phyloP scores from a whole-genome alignment of 2,113 vertebrate species.

The Saguinus midas region DNA sequence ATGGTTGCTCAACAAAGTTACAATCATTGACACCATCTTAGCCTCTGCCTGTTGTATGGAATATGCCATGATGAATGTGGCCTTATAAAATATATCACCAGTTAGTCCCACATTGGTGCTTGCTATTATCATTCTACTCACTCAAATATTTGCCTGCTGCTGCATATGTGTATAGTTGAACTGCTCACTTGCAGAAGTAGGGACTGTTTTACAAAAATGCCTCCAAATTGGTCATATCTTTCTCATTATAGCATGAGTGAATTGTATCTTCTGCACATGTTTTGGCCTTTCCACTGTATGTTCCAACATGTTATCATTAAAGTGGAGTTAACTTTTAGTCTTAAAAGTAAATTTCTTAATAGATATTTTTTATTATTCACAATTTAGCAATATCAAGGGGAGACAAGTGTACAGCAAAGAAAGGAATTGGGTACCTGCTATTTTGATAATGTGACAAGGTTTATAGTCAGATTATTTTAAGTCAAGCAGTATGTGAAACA shows the following conservation, averaged over 20 bases:
- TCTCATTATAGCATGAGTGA: background rate
- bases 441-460: background rate
- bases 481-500: background rate
- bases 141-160: background rate
- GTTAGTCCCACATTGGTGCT: background rate
- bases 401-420: background rate
- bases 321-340: conserved; percentile 39
- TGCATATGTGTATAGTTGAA: background rate
- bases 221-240: background rate
- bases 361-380: background rate
- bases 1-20: background rate
- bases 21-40: background rate
- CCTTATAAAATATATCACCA: background rate
- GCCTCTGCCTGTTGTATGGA: background rate
- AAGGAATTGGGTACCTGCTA: background rate
- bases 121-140: background rate
- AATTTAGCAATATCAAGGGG: background rate
- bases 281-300: conserved; percentile 29
- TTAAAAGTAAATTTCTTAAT: conserved; percentile 18
- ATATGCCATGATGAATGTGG: background rate
- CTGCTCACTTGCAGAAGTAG: background rate
- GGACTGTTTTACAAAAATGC: background rate
- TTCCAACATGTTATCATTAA: background rate
- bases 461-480: conserved; percentile 28
- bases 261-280: background rate